Base-by-base conservation (phyloP, 2,888 invertebrate genomes). In the Holacanthella duospinosa region DNA sequence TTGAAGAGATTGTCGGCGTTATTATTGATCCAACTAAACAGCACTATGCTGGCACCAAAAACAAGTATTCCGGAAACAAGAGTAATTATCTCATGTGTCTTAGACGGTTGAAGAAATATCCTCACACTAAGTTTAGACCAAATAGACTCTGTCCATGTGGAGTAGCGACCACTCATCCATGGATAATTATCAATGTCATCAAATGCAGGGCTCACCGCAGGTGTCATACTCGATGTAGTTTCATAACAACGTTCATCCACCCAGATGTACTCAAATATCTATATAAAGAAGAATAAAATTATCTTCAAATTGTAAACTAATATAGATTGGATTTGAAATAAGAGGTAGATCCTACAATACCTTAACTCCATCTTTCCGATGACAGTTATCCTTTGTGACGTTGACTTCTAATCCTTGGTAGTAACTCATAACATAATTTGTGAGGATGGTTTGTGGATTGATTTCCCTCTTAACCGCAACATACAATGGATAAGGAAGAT, bases 91-190 rank as follows among this genome's bases (percentile, higher is more conserved):
- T 84, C 83, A 54, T 81, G 81, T 12, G 59, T 28, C 27, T 77
- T 76, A 16, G 86, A 81, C 57, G 91, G 86, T 73, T 84, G 81
- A 64, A 93, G 80, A 77, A 91, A 92, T 80, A 93, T 84, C 67
- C 88, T 82, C 65, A 88, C 85, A 72, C 82, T 84, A 72, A 89
- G 81, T 62, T 82, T 80, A 62, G 82, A 80, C 91, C 93, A 93
- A 53, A 88, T 84, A 0, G 91, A 91, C 80, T 93, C 93, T 25
- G 90, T 86, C 93, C 93, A 93, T 16, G 90, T 85, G 2, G 92
- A 90, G 77, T 86, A 93, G 72, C 81, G 70, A 19, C 86, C 86
- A 0, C 89, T 88, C 25, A 81, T 79, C 83, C 87, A 85, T 75
- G 89, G 83, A 75, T 90, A 90, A 74, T 82, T 88, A 69, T 82